phyloP scores from a whole-genome alignment of 64 coral and sea anemone species.

The Stichodactyla helianthus region DNA sequence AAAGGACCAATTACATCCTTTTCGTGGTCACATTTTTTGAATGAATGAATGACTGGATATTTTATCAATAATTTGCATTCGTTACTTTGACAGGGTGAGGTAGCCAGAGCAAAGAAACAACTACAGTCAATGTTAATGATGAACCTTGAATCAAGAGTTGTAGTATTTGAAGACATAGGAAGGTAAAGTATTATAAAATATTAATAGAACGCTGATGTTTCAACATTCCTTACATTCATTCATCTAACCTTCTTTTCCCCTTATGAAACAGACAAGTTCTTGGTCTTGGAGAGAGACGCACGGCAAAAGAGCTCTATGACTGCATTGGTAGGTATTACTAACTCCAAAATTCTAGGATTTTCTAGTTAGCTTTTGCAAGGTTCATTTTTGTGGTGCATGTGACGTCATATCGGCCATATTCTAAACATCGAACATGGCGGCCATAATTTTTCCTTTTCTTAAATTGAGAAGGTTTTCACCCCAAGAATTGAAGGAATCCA shows the following conservation, averaged over 20 bases:
- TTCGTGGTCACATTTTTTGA: too few species aligned
- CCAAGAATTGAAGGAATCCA: too few species aligned
- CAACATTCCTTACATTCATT: not conserved
- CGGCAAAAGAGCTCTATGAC: conserved; percentile 85
- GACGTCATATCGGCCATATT: too few species aligned
- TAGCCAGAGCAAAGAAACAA: conserved; percentile 93
- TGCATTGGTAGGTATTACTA: conserved; percentile 68
- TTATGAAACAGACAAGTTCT: conserved; percentile 72
- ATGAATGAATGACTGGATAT: not conserved
- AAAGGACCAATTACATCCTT: too few species aligned
- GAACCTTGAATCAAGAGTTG: conserved; percentile 96
- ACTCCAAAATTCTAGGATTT: too few species aligned
- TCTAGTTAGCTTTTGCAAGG: too few species aligned
- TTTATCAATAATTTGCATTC: not conserved
- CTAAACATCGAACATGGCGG: too few species aligned
- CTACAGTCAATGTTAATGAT: conserved; percentile 99
- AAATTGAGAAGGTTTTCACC: too few species aligned
- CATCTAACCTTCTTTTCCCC: not conserved
- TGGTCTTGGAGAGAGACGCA: conserved; percentile 80
- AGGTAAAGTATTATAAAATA: conserved; percentile 33
- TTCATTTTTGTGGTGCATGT: too few species aligned
- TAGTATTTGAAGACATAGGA: conserved; percentile 99
- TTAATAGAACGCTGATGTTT: not conserved
- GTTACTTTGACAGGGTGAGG: conserved; percentile 55
- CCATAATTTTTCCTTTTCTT: not conserved